Base-by-base conservation (phyloP, 2,797 vertebrate species). In the Muraenolepis orangiensis region DNA sequence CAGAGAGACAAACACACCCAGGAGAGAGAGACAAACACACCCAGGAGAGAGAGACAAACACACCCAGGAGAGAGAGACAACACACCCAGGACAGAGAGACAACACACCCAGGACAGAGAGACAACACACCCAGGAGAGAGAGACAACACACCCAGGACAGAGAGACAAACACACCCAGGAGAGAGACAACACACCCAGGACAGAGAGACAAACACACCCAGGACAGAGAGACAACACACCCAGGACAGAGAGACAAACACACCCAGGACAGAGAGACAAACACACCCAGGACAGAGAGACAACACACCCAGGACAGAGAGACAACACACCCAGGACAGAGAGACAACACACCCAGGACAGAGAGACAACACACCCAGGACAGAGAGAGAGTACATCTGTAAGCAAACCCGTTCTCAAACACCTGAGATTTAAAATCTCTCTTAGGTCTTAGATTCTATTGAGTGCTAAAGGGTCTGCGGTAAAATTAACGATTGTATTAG, bases 331-430 rank as follows among this genome's bases (percentile, higher is more conserved):
- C n/a, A n/a, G n/a, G n/a, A n/a, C n/a, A n/a, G n/a, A n/a, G 57
- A 64, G 20, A 23, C 51, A 23, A 23, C 51, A 57, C 3, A 34
- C 3, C 16, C 51, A 10, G 7, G 57, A n/a, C n/a, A n/a, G n/a
- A n/a, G n/a, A n/a, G n/a, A n/a, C n/a, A n/a, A n/a, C n/a, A n/a
- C n/a, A n/a, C n/a, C n/a, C n/a, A 64, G 57, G 23, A 38, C 61
- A 80, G 28, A 14, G 28, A 82, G 32, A 42, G 12, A 11, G 5
- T 6, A 82, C 28, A 67, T 67, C 10, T 16, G 64, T 66, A 14
- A 16, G 28, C 11, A 1, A 6, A 66, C 11, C 23, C 12, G 12
- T 20, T 20, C n/a, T n/a, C n/a, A 51, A 3, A 51, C 18, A 46
- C 42, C 42, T 20, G 51, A 23, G 20, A n/a, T n/a, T 57, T 57